Evolutionary conservation across 2,888 invertebrate species (phyloP).

Genomic region (Leuctra nigra): DNA sequence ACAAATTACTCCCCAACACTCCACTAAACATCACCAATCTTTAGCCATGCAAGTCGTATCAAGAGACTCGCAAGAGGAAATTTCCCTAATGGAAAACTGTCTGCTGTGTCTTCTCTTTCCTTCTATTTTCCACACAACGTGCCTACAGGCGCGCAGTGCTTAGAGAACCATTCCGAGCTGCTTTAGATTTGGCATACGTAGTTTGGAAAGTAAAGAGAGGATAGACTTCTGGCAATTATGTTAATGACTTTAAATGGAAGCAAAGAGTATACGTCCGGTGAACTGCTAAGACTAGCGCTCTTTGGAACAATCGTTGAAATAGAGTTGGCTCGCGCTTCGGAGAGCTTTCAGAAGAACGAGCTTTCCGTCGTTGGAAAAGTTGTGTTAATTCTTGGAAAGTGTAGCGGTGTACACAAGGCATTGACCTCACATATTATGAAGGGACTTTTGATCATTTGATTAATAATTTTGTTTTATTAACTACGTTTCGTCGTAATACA

Average conservation of each 20-base stretch:
- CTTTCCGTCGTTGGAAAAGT: too few species aligned
- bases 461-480: too few species aligned
- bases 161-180: background rate
- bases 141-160: background rate
- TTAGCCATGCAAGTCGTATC: background rate
- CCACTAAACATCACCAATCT: slow-evolving; percentile 17
- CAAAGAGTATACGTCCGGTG: background rate
- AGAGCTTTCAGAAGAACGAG: too few species aligned
- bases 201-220: background rate
- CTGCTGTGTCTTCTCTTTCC: background rate
- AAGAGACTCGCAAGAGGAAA: background rate
- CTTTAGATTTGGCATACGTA: background rate
- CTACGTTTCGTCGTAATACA: too few species aligned
- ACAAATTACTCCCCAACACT: slow-evolving; percentile 16
- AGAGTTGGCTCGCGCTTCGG: too few species aligned
- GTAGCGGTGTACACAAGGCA: too few species aligned
- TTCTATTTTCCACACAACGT: background rate
- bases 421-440: too few species aligned
- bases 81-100: slow-evolving; percentile 16
- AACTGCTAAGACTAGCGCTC: too few species aligned
- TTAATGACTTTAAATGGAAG: slow-evolving; percentile 15
- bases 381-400: too few species aligned
- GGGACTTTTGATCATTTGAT: too few species aligned
- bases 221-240: slow-evolving; percentile 13
- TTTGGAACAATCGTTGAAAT: too few species aligned